Base-by-base conservation (phyloP, 53 echinoderm and acorn worm species). In the Glandiceps talaboti region DNA sequence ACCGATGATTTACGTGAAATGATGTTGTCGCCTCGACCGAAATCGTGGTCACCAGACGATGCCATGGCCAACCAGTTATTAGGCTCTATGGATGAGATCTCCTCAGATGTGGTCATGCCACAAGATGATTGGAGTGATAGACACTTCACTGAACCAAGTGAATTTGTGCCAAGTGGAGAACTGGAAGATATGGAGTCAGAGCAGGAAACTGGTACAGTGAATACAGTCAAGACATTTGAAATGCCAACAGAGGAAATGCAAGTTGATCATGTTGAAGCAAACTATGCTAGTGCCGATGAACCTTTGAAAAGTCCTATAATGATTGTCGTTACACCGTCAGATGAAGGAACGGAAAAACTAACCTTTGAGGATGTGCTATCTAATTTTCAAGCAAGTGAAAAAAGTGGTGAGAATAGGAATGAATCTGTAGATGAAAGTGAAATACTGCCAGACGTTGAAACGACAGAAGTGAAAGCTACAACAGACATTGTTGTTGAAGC, bases 11-110 rank as follows among this genome's bases (percentile, higher is more conserved):
- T 32, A 6, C 31, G 14, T 77, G 77, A 30, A 29, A 29, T 77
- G 77, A 27, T 77, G 77, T 29, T 77, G 77, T 29, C 29, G 31
- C 79, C 32, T 1, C 0, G 26, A 32, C 32, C 32, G 31, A 78
- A 32, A 32, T 32, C 79, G 26, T 32, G 32, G 92, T 94, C 90
- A 10, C 87, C 91, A 0, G 84, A 88, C 30, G 92, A 94, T 73
- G 73, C 81, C 1, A 83, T 45, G 28, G 87, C 82, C 30, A 85
- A 88, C 0, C 33, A 81, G 25, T 80, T 76, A 29, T 76, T 73
- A 73, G 80, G 72, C 78, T 81, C 76, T 77, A 85, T 76, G 84
- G 64, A 45, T 45, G 64, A 45, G 64, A 12, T 12, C 20, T 20
- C 6, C 20, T 12, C 64, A 12, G 6, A 6, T 20, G 20, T 20